Percentiles rank a stretch among this genome's conserved stretches.
Conservation (phyloP, 1,140 invertebrate genomes). For the Hestina assimilis region DNA sequence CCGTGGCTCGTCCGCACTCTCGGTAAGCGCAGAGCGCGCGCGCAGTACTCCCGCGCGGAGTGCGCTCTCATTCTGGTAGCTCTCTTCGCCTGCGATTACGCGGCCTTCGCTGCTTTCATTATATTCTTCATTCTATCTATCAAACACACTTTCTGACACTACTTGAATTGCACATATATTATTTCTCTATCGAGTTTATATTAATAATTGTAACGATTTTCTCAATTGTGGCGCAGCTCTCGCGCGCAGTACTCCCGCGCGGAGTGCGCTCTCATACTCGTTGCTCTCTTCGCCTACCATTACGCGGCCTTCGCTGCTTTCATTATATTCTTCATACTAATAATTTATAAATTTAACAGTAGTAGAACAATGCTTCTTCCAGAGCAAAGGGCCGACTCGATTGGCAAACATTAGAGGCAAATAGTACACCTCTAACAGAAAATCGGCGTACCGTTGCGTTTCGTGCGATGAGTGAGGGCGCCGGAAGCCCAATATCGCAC, state of each 20-base stretch:
- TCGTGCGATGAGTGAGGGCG: too few species aligned
- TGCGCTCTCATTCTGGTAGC: background rate
- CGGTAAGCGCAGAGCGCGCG: slow-evolving; percentile 48
- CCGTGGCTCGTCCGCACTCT: slow-evolving; percentile 95
- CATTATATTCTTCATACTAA: slow-evolving; percentile 3
- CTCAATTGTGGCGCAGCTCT: too few species aligned
- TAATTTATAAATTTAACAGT: too few species aligned
- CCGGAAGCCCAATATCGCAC: too few species aligned
- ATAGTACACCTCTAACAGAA: too few species aligned
- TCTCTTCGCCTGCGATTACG: slow-evolving; percentile 13
- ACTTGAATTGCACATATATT: too few species aligned
- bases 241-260: background rate
- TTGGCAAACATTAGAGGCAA: too few species aligned
- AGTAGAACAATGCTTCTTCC: too few species aligned
- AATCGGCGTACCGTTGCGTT: too few species aligned
- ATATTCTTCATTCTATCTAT: slow-evolving; percentile 3
- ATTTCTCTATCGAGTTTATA: too few species aligned
- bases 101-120: slow-evolving; percentile 7
- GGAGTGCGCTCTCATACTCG: background rate
- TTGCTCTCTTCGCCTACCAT: slow-evolving; percentile 11
- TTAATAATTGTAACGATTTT: too few species aligned
- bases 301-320: slow-evolving; percentile 10
- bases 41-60: background rate
- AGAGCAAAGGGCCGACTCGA: too few species aligned
- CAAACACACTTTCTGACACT: background rate